Conservation (phyloP, 2,888 invertebrate genomes). For the Harpalus rufipes region DNA sequence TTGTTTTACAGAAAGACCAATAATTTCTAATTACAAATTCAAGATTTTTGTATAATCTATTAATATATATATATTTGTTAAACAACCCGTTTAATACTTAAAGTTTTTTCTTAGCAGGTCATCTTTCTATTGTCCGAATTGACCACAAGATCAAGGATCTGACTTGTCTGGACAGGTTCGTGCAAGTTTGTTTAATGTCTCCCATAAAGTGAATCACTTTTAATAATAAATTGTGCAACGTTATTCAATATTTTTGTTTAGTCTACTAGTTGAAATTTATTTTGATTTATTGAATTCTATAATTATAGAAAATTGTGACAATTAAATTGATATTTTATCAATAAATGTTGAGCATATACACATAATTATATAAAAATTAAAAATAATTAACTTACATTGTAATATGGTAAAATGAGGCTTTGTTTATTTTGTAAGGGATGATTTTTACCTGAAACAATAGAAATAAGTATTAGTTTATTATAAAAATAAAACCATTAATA, state of each 20-base stretch:
- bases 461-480: too few relatives aligned
- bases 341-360: not conserved
- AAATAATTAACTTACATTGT: not conserved
- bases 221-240: not conserved
- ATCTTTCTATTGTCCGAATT: not conserved
- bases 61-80: too few relatives aligned
- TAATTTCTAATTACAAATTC: too few relatives aligned
- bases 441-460: too few relatives aligned
- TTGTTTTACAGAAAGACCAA: too few relatives aligned
- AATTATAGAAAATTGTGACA: not conserved
- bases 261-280: not conserved
- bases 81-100: too few relatives aligned
- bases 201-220: not conserved
- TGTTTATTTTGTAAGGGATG: too few relatives aligned
- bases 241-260: not conserved
- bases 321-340: not conserved
- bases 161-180: not conserved
- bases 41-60: too few relatives aligned
- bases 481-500: too few relatives aligned
- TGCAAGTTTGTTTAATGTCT: conserved; percentile 1
- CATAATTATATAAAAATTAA: not conserved
- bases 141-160: not conserved
- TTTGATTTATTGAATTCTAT: not conserved
- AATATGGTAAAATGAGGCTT: not conserved
- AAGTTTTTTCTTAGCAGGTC: not conserved